phyloP scores from a whole-genome alignment of 2,113 vertebrate genomes.

The Smithornis capensis region DNA sequence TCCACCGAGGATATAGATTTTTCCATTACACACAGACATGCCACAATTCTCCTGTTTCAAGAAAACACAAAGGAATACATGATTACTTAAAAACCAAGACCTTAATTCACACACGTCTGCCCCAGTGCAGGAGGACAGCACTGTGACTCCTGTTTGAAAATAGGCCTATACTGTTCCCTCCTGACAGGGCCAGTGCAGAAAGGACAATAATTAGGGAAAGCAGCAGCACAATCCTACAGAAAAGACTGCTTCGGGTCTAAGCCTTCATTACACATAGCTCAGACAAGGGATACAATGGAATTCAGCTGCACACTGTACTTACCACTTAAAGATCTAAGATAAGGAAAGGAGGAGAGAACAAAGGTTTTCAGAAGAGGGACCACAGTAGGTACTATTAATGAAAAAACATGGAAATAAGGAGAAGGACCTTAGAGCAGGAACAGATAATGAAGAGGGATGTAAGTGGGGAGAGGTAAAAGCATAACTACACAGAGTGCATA shows the following conservation, averaged over 20 bases:
- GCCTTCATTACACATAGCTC: neutral
- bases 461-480: neutral
- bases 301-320: neutral
- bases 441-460: neutral
- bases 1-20: slow-evolving; percentile 97
- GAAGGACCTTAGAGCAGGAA: neutral
- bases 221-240: neutral
- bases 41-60: slow-evolving; percentile 93
- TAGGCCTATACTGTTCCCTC: neutral
- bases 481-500: neutral
- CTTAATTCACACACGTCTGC: neutral
- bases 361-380: neutral
- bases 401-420: neutral
- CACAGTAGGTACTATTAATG: neutral
- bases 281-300: neutral
- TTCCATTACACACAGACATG: slow-evolving; percentile 98
- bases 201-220: neutral
- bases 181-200: neutral
- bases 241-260: neutral
- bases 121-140: neutral
- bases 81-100: neutral
- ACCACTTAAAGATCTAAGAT: neutral
- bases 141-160: neutral
- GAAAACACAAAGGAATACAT: neutral
- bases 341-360: neutral